A percentile compares a stretch with the other conserved stretches of the same genome.
Conservation (phyloP, 2,797 vertebrate species). For the Atherinosoma microstoma region DNA sequence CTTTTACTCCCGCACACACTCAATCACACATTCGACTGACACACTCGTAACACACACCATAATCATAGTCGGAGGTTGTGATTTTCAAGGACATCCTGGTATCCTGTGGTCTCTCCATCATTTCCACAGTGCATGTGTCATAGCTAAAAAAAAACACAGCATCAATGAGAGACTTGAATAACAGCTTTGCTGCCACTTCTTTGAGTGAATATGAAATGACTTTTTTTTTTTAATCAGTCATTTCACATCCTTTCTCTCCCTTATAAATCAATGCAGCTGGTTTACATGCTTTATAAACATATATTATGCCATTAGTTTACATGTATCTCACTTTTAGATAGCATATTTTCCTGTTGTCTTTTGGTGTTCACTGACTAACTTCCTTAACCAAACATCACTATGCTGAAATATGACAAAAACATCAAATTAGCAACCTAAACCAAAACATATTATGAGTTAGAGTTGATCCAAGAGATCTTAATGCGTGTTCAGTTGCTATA, state of each 20-base stretch:
- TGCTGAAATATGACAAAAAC: not conserved
- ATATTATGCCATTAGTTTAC: not conserved
- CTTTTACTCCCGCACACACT: slow-evolving; percentile 14
- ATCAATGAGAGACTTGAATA: not conserved
- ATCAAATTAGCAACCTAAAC: not conserved
- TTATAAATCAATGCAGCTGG: not conserved
- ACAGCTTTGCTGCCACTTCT: slow-evolving; percentile 24
- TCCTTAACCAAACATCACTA: not conserved
- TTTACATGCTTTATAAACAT: slow-evolving; percentile 4
- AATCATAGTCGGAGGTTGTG: slow-evolving; percentile 37
- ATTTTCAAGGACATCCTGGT: slow-evolving; percentile 65
- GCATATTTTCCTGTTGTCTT: not conserved
- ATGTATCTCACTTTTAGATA: not conserved
- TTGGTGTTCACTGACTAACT: not conserved
- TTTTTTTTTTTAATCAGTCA: not conserved
- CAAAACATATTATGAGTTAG: not conserved
- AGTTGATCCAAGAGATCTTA: not conserved
- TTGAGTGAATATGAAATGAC: not conserved
- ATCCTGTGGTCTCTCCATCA: slow-evolving; percentile 41
- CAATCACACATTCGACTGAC: slow-evolving; percentile 17
- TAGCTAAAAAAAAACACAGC: slow-evolving; percentile 5
- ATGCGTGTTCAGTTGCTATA: slow-evolving; percentile 1
- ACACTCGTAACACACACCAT: slow-evolving; percentile 22
- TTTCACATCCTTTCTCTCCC: not conserved
- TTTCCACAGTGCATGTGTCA: slow-evolving; percentile 7